Base-by-base conservation (phyloP, 2,113 vertebrate genomes). In the Polypterus bichir region DNA sequence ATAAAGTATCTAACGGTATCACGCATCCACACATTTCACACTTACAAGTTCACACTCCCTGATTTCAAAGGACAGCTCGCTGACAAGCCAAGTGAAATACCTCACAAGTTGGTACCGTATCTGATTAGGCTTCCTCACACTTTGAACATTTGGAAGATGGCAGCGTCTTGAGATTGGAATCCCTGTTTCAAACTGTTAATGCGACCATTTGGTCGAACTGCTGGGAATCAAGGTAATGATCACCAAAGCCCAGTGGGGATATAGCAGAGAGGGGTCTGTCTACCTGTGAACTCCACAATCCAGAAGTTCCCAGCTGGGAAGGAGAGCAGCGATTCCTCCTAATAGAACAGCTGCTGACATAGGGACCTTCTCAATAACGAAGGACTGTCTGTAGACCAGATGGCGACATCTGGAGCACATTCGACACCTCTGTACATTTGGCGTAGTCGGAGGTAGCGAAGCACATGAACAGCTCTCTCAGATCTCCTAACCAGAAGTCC, bases 261-360 rank as follows among this genome's bases (percentile, higher is more conserved):
- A 86, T 76, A 54, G 81, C 71, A 67, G 83, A 81, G 49, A 2
- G 27, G 49, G 71, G 84, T 66, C 80, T 75, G 62, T 85, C 78
- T 62, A 68, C 76, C 69, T 86, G 84, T 47, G 83, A 76, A 65
- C 85, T 77, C 44, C 82, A 67, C 69, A 81, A 71, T 70, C 97
- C 92, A 47, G 82, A 71, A 68, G 77, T 75, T 63, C 70, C 49
- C 81, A 81, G 4, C 82, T 68, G 69, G 70, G 76, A 61, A 86
- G 78, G 47, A 77, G 56, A 6, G 83, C 69, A 81, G 74, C 1
- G 51, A 73, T 46, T 76, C 76, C 64, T 54, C 71, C 63, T 71
- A 82, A 83, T 44, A 83, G 67, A 65, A 75, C 69, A 3, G 54
- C 56, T 63, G 77, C 73, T 44, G 79, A 74, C 27, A 27, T 27